A percentile compares a stretch with the other conserved stretches of the same genome.
These are phyloP conservation scores for Drosophila emarginata DNA, from an alignment of 2,888 invertebrate genomes.

Conservation along the genomic window DNA sequence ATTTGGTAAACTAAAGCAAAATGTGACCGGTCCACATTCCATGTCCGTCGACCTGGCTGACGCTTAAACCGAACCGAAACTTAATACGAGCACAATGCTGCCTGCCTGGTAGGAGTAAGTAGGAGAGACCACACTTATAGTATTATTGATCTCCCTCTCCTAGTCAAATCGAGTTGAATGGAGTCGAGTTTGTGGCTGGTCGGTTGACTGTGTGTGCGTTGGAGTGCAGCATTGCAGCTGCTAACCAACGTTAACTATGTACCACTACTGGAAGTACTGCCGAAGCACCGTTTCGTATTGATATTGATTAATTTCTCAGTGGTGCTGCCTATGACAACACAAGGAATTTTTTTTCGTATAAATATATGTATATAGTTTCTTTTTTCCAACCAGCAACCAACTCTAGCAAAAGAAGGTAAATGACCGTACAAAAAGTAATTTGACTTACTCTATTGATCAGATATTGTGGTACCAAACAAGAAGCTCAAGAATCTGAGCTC, in stretches of 20 bases:
- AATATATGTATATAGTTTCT: background rate
- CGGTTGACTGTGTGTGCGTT: slow-evolving; percentile 9
- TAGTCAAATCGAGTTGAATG: slow-evolving; percentile 4
- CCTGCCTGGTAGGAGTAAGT: slow-evolving; percentile 13
- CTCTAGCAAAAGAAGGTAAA: slow-evolving; percentile 1
- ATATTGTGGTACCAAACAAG: background rate
- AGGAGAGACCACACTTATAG: slow-evolving; percentile 15
- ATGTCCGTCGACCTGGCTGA: slow-evolving; percentile 10
- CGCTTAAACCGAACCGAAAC: slow-evolving; percentile 9
- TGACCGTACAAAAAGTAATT: slow-evolving; percentile 13
- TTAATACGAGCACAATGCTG: slow-evolving; percentile 17
- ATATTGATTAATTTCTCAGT: slow-evolving; percentile 9
- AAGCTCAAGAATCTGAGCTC: slow-evolving; percentile 3
- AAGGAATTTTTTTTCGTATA: background rate
- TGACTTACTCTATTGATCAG: slow-evolving; percentile 15
- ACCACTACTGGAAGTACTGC: slow-evolving; percentile 10
- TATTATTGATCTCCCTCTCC: slow-evolving; percentile 16
- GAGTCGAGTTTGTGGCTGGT: background rate
- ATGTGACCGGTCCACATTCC: slow-evolving; percentile 18
- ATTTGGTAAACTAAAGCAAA: slow-evolving; percentile 1
- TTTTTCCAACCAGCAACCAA: background rate
- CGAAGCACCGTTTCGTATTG: slow-evolving; percentile 11
- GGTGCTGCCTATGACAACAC: slow-evolving; percentile 7
- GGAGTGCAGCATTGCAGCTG: slow-evolving; percentile 19
- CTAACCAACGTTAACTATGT: slow-evolving; percentile 7